phyloP scores from a whole-genome alignment of 2,797 vertebrate species.

The Sebastes jordani region DNA sequence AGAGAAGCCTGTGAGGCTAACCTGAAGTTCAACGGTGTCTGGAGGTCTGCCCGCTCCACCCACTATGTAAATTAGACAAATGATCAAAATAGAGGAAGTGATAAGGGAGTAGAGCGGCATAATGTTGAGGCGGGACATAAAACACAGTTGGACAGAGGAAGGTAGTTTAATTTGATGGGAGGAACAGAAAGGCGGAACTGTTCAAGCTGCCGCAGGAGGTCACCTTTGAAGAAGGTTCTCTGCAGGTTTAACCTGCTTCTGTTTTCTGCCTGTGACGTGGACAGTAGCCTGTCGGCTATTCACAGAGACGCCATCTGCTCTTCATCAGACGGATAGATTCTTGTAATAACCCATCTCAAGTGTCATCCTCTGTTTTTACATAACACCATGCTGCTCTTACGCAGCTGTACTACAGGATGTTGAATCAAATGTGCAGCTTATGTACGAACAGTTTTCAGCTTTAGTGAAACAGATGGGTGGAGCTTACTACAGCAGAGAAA shows the following conservation, averaged over 20 bases:
- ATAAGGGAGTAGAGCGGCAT: background rate
- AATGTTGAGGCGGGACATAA: background rate
- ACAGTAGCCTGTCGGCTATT: constrained; percentile 36
- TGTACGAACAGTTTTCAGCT: background rate
- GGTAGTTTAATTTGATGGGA: background rate
- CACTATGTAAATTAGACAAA: background rate
- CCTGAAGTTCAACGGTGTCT: background rate
- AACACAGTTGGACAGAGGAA: background rate
- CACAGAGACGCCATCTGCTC: constrained; percentile 38
- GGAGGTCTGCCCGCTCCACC: background rate
- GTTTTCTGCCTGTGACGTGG: constrained; percentile 5
- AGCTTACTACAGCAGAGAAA: background rate
- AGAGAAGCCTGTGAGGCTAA: background rate
- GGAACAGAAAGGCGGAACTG: background rate
- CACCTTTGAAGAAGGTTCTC: background rate
- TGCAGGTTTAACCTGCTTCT: constrained; percentile 42
- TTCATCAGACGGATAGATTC: constrained; percentile 38
- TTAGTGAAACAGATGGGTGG: background rate
- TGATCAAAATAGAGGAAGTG: background rate
- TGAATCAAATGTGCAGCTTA: background rate
- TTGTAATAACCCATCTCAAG: constrained; percentile 47
- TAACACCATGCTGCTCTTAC: constrained; percentile 5
- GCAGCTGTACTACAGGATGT: background rate
- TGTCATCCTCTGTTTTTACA: constrained; percentile 14
- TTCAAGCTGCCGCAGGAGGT: background rate